Conservation (phyloP, 2,888 invertebrate species). For the Agrilus cyanescens region DNA sequence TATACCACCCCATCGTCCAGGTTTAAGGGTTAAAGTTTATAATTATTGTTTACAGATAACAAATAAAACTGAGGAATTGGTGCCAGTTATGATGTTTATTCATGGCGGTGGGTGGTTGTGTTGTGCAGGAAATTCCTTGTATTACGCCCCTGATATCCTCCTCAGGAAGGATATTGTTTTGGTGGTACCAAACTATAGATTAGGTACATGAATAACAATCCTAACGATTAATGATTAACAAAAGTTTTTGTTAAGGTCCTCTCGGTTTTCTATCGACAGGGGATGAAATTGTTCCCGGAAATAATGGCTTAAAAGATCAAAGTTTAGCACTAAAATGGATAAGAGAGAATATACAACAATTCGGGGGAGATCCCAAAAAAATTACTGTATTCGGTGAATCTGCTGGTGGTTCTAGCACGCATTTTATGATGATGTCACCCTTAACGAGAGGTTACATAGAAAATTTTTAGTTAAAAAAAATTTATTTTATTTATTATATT, state of each 20-base stretch:
- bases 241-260: constrained; percentile 23
- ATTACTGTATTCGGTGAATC: constrained; percentile 35
- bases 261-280: constrained; percentile 29
- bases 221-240: neutral
- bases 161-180: constrained; percentile 58
- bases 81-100: constrained; percentile 65
- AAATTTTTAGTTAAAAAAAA: neutral
- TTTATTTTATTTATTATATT: neutral
- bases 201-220: constrained; percentile 10
- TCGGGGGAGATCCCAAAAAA: constrained; percentile 32
- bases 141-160: constrained; percentile 59
- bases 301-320: constrained; percentile 36
- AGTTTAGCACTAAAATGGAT: constrained; percentile 32
- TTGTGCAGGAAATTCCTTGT: constrained; percentile 52
- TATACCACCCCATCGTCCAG: too few relatives aligned
- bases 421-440: constrained; percentile 34
- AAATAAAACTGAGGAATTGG: too few relatives aligned
- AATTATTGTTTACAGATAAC: too few relatives aligned
- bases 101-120: constrained; percentile 68
- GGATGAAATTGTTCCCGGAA: constrained; percentile 33
- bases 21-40: too few relatives aligned
- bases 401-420: constrained; percentile 34
- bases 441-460: constrained; percentile 26
- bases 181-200: constrained; percentile 26
- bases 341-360: constrained; percentile 29